Evolutionary conservation across 2,888 invertebrate genomes (phyloP).

Genomic region (Germaria angustata): DNA sequence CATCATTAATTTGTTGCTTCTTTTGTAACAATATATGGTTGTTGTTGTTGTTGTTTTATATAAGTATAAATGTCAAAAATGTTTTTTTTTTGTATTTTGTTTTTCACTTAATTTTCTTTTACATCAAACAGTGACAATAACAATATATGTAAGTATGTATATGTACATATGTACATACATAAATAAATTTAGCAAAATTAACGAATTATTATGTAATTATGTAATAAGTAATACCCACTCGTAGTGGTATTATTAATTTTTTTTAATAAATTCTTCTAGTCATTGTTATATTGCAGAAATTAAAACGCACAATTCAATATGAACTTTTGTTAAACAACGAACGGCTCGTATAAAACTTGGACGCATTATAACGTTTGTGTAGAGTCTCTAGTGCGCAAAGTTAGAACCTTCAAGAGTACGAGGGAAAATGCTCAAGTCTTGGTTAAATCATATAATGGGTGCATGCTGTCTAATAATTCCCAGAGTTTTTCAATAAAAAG

Average conservation of each 20-base stretch:
- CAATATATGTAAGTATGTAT: no score
- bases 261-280: not conserved
- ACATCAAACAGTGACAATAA: not conserved
- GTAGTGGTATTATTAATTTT: not conserved
- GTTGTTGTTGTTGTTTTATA: not conserved
- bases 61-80: not conserved
- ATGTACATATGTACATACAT: no score
- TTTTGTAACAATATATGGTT: slow-evolving; percentile 32
- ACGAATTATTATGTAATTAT: no score
- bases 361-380: not conserved
- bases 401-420: no score
- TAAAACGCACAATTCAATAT: slow-evolving; percentile 10
- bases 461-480: no score
- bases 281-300: slow-evolving; percentile 1
- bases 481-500: no score
- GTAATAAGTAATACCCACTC: no score
- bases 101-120: slow-evolving; percentile 11
- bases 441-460: no score
- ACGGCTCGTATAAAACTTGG: not conserved
- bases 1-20: slow-evolving; percentile 55
- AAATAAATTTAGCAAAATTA: slow-evolving; percentile 27
- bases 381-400: not conserved
- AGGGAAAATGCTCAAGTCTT: no score
- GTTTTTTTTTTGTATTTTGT: slow-evolving; percentile 40
- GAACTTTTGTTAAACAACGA: not conserved